Evolutionary conservation across 2,888 invertebrate species (phyloP), one percentile per base, ranked within the genome.

Genomic region (Philereme transversata): DNA sequence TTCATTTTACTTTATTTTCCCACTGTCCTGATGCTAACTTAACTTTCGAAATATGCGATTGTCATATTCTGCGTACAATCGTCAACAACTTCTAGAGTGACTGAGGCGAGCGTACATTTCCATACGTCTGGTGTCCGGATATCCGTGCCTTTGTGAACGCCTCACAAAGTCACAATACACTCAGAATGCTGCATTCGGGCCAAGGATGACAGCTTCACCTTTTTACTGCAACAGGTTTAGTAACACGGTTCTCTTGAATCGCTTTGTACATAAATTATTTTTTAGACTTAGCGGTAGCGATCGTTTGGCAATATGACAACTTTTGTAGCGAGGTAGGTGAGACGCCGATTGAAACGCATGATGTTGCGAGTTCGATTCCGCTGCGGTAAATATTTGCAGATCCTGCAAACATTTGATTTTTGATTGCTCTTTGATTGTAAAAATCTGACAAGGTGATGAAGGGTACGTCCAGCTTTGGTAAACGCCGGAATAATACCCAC

Each of bases 391-490:
- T 22, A 3, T 22, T 22, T 22, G 22, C 22, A 22, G 22, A 3
- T 2, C 3, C 22, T 22, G 3, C 22, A 22, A 22, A 22, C 3
- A 22, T 22, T 22, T 22, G 22, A n/a, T n/a, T n/a, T n/a, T n/a
- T n/a, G n/a, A n/a, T n/a, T n/a, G n/a, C n/a, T n/a, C n/a, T n/a
- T n/a, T n/a, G n/a, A n/a, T n/a, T n/a, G n/a, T n/a, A n/a, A 22
- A 22, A 22, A 22, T 22, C 22, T 22, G 22, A 22, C 22, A 22
- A n/a, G n/a, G n/a, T 22, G 99, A 99, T 99, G 94, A 99, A 99
- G 94, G 99, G 99, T 95, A 99, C 99, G 75, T 98, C 99, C 81
- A 99, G 99, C 93, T 99, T 99, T 96, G 99, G 99, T 95, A 99
- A 99, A 94, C 97, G 99, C 88, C 98, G 99, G 82, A 99, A 99